A percentile compares a stretch with the other conserved stretches of the same genome.
Evolutionary conservation across 1,140 invertebrate species (phyloP).

Genomic region (Bombus confusus): DNA sequence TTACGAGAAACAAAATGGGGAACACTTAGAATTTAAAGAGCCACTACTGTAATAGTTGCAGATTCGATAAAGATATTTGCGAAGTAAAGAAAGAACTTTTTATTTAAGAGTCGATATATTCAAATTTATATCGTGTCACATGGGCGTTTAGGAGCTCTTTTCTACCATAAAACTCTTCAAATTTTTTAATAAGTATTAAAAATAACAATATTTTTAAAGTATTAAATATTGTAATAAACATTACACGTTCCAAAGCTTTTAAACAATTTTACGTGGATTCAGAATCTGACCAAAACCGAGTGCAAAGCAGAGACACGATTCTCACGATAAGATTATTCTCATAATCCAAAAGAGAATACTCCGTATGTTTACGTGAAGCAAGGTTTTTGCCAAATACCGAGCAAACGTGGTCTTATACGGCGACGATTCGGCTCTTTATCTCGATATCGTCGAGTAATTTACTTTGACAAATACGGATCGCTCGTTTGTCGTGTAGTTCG

Average conservation of each 20-base stretch:
- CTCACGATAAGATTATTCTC: not conserved
- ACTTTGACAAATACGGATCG: slow-evolving; percentile 69
- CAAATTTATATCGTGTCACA: no score
- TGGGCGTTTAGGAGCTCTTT: no score
- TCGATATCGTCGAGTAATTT: slow-evolving; percentile 67
- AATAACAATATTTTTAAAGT: no score
- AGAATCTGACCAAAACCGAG: not conserved
- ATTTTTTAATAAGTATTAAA: no score
- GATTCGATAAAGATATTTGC: no score
- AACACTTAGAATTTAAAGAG: no score
- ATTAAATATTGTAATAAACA: no score
- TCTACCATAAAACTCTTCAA: no score
- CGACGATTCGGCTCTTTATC: slow-evolving; percentile 52
- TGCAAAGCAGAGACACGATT: not conserved
- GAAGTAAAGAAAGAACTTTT: no score
- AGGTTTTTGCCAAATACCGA: not conserved
- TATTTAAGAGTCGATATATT: no score
- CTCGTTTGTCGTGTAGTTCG: slow-evolving; percentile 59
- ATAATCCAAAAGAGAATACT: not conserved
- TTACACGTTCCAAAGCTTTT: not conserved
- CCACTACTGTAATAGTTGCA: no score
- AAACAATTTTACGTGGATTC: not conserved
- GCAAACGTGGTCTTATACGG: slow-evolving; percentile 26
- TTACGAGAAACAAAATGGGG: no score
- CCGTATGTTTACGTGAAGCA: not conserved